Base-by-base conservation (phyloP, 2,113 vertebrate species). In the Crotalus tigris region DNA sequence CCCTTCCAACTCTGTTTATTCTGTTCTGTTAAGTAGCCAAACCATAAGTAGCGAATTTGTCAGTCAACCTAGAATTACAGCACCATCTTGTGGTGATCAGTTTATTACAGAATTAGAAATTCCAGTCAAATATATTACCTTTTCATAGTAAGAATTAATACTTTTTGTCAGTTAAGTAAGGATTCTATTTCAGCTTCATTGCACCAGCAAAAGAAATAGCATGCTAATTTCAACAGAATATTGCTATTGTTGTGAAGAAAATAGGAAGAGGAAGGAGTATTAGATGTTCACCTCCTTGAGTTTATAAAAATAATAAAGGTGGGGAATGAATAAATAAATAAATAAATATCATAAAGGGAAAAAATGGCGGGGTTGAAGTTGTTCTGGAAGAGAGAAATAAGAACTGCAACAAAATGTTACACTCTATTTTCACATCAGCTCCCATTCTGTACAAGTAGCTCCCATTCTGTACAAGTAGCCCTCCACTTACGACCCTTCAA, bases 81-180 rank as follows among this genome's bases (percentile, higher is more conserved):
- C 95, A 96, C 97, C 97, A 97, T 95, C 98, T 98, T 94, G 97
- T 97, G 97, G 96, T 69, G 23, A 88, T 54, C 64, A 91, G 49
- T 92, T 92, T 86, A 2, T 51, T 94, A 69, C 69, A 85, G 49
- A 1, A 57, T 94, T 90, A 24, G 44, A 91, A 90, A 64, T 39
- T 92, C 88, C 85, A 90, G 33, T 86, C 58, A n/a, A 88, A 4
- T 21, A 49, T 13, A 5, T 57, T 1, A 0, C 19, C 53, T 88
- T 94, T 61, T 75, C 19, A 81, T 1, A 21, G n/a, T 11, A 12
- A 93, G 19, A 94, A 57, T 75, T 33, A 75, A 81, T 44, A 81
- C 7, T 81, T 81, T 21, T 44, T 81, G 33, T 19, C 75, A 81
- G 75, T 81, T 44, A 44, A 75, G n/a, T 17, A 33, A 81, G 17